phyloP scores from a whole-genome alignment of 2,797 vertebrate genomes.

The Pangasius mekongensis region DNA sequence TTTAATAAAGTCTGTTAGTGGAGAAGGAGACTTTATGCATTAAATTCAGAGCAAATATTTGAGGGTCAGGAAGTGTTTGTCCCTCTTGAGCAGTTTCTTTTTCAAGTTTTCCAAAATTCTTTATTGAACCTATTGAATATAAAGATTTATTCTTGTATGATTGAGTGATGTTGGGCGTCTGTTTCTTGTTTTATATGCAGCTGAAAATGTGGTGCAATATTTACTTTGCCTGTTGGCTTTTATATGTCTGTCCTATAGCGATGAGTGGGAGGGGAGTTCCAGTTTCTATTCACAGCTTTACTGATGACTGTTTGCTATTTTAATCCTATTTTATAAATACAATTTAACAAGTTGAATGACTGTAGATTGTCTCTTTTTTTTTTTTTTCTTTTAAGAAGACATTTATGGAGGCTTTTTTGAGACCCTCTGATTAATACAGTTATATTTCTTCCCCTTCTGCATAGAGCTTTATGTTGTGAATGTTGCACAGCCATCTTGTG shows the following conservation, averaged over 20 bases:
- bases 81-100: slow-evolving; percentile 63
- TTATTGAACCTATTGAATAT: slow-evolving; percentile 66
- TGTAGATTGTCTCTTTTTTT: slow-evolving; percentile 46
- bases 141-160: slow-evolving; percentile 75
- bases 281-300: slow-evolving; percentile 67
- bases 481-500: slow-evolving; percentile 66
- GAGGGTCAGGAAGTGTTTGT: slow-evolving; percentile 60
- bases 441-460: slow-evolving; percentile 58
- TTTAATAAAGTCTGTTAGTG: slow-evolving; percentile 59
- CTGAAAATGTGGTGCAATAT: slow-evolving; percentile 80
- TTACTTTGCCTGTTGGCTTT: slow-evolving; percentile 70
- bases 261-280: slow-evolving; percentile 55
- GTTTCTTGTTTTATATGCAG: slow-evolving; percentile 70
- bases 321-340: slow-evolving; percentile 67
- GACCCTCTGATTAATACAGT: slow-evolving; percentile 67
- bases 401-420: slow-evolving; percentile 23
- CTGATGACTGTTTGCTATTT: slow-evolving; percentile 64
- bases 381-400: slow-evolving; percentile 27
- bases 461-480: slow-evolving; percentile 72
- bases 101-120: slow-evolving; percentile 68
- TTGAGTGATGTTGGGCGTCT: slow-evolving; percentile 69
- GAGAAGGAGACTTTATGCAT: slow-evolving; percentile 58
- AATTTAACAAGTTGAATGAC: slow-evolving; percentile 54
- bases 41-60: slow-evolving; percentile 61
- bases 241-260: slow-evolving; percentile 59